Conservation (phyloP, 2,113 vertebrate species). For the Carassius carassius region DNA sequence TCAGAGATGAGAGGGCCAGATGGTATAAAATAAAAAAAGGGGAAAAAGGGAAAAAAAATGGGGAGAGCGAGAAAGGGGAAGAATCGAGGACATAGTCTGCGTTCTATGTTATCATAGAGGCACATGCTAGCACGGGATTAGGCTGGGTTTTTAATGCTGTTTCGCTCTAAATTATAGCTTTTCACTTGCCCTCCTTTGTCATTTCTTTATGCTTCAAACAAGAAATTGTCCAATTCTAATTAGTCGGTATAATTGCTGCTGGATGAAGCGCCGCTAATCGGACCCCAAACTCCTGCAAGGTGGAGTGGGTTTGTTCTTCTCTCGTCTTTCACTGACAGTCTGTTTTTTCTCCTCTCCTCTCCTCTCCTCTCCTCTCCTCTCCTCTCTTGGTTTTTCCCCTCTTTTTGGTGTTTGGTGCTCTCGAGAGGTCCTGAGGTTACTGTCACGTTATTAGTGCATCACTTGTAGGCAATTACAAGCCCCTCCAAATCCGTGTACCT, state of each 20-base stretch:
- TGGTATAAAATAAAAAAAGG: slow-evolving; percentile 94
- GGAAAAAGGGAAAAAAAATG: slow-evolving; percentile 55
- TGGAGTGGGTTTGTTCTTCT: slow-evolving; percentile 76
- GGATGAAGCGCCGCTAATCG: slow-evolving; percentile 77
- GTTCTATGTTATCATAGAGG: slow-evolving; percentile 72
- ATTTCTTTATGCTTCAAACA: slow-evolving; percentile 80
- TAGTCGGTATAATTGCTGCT: slow-evolving; percentile 79
- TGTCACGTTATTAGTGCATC: slow-evolving; percentile 64
- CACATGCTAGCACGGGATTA: slow-evolving; percentile 76
- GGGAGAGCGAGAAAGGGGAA: slow-evolving; percentile 57
- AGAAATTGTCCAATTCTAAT: slow-evolving; percentile 81
- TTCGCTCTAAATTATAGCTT: slow-evolving; percentile 73
- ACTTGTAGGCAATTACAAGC: slow-evolving; percentile 64
- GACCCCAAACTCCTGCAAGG: slow-evolving; percentile 70
- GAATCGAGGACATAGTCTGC: slow-evolving; percentile 68
- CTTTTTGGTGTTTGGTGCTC: slow-evolving; percentile 52
- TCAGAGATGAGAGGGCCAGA: slow-evolving; percentile 94
- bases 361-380: slow-evolving; percentile 32
- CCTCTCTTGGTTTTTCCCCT: slow-evolving; percentile 44
- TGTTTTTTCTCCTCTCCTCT: slow-evolving; percentile 46
- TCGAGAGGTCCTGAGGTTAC: slow-evolving; percentile 66
- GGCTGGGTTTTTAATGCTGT: slow-evolving; percentile 74
- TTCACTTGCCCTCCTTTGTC: slow-evolving; percentile 77
- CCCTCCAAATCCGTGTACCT: slow-evolving; percentile 55
- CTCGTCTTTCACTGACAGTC: slow-evolving; percentile 68